Conservation (phyloP, 1,140 invertebrate species). For the Maconellicoccus hirsutus region DNA sequence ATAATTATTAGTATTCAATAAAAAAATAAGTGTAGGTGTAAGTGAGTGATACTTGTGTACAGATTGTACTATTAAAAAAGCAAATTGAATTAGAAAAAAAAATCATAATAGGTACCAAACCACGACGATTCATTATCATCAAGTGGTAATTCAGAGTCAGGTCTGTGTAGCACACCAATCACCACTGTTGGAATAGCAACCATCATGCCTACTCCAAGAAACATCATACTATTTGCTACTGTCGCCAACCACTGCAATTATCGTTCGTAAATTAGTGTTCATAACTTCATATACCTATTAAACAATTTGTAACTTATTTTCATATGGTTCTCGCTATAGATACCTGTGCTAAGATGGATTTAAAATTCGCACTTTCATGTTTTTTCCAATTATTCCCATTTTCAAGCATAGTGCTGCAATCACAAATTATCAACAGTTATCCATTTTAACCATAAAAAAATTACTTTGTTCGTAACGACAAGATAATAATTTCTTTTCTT, state of each 20-base stretch:
- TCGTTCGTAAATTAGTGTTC: neutral
- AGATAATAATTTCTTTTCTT: no score
- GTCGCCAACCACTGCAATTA: slow-evolving; percentile 26
- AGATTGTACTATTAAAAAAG: no score
- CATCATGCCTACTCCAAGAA: slow-evolving; percentile 32
- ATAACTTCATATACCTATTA: no score
- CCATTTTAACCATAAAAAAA: no score
- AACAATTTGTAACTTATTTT: no score
- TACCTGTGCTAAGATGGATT: neutral
- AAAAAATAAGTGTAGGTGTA: no score
- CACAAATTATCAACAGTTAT: no score
- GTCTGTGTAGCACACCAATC: slow-evolving; percentile 30
- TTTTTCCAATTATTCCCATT: neutral
- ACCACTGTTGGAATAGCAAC: slow-evolving; percentile 31
- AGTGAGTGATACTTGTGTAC: no score
- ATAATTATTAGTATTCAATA: no score
- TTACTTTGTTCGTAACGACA: no score
- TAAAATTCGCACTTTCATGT: neutral
- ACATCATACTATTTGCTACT: slow-evolving; percentile 29
- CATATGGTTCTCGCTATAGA: no score
- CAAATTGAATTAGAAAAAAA: no score
- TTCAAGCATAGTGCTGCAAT: neutral
- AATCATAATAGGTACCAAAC: slow-evolving; percentile 30
- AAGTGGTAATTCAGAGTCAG: slow-evolving; percentile 27
- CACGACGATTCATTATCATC: slow-evolving; percentile 31